Conservation (phyloP, 1,140 invertebrate species). For the Penaeus indicus region DNA sequence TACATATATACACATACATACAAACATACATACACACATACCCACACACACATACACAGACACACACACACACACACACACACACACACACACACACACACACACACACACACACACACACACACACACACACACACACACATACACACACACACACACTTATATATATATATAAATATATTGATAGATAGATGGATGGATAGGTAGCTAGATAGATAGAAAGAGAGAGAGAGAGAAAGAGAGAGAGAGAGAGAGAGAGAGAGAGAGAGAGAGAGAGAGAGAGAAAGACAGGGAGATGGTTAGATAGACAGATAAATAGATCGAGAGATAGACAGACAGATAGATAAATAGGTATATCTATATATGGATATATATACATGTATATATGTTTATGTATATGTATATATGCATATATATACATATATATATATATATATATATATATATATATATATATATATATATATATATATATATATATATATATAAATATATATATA, state of each 20-base stretch:
- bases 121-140: not conserved
- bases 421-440: conserved; percentile 18
- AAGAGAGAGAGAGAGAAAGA: conserved; percentile 3
- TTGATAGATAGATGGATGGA: not conserved
- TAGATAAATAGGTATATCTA: not conserved
- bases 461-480: conserved; percentile 13
- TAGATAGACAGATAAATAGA: too few species aligned
- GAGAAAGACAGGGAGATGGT: too few species aligned
- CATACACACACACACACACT: not conserved
- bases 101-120: not conserved
- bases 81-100: not conserved
- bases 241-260: conserved; percentile 1
- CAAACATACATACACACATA: not conserved
- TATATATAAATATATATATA: too few species aligned
- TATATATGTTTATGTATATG: not conserved
- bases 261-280: conserved; percentile 23
- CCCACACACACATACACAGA: not conserved
- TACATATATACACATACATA: not conserved
- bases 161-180: not conserved
- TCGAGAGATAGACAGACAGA: not conserved
- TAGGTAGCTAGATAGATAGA: not conserved
- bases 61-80: not conserved
- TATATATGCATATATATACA: not conserved
- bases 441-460: conserved; percentile 4
- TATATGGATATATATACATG: conserved; percentile 9